Evolutionary conservation across 2,797 vertebrate species (phyloP).

Genomic region (Zalophus californianus): DNA sequence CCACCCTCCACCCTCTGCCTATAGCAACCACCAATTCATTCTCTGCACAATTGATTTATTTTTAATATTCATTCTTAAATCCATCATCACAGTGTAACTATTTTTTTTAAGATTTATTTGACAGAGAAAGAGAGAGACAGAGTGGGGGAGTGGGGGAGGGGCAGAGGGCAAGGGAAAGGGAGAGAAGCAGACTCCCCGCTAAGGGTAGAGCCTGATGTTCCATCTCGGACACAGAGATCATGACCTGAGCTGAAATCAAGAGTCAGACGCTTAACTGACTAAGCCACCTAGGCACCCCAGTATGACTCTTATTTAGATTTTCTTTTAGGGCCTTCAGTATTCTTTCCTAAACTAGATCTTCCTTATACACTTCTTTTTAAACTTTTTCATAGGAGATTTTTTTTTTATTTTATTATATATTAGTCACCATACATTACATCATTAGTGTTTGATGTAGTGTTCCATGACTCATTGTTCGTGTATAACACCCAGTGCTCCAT

Average conservation of each 20-base stretch:
- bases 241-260: background rate
- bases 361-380: background rate
- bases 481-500: no score
- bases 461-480: no score
- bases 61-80: constrained; percentile 16
- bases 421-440: no score
- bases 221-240: background rate
- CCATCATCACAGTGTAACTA: background rate
- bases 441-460: no score
- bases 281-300: background rate
- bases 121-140: background rate
- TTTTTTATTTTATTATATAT: no score
- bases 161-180: background rate
- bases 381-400: background rate
- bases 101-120: background rate
- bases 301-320: background rate
- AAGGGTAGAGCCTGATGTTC: background rate
- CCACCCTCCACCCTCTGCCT: background rate
- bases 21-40: background rate
- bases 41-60: background rate
- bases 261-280: background rate
- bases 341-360: background rate
- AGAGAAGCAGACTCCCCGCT: background rate
- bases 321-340: background rate
- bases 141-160: background rate